These are phyloP conservation scores for Dendroctonus ponderosae DNA, from an alignment of 1,140 invertebrate species.

Conservation along the genomic window DNA sequence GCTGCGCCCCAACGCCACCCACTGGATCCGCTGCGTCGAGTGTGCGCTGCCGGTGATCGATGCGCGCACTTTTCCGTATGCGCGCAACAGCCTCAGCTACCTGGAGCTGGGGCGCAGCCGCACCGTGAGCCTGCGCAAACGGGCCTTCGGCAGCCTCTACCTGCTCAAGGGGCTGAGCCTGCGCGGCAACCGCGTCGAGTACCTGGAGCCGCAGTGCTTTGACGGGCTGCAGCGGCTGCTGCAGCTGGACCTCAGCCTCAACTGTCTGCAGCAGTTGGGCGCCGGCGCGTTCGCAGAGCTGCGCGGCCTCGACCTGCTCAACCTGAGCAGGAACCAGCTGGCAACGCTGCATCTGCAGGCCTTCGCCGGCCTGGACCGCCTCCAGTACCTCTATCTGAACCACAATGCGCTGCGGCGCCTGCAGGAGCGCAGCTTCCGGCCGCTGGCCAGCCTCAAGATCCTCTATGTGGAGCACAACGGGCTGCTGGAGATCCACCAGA, in stretches of 20 bases:
- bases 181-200: slow-evolving; percentile 39
- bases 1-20: slow-evolving; percentile 39
- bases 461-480: slow-evolving; percentile 45
- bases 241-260: slow-evolving; percentile 45
- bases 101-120: slow-evolving; percentile 36
- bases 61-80: slow-evolving; percentile 42
- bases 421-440: slow-evolving; percentile 40
- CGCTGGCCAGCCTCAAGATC: slow-evolving; percentile 42
- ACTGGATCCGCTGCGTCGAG: slow-evolving; percentile 42
- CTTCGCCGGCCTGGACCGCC: slow-evolving; percentile 42
- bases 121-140: slow-evolving; percentile 36
- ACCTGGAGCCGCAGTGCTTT: slow-evolving; percentile 39
- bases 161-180: slow-evolving; percentile 41
- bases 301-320: slow-evolving; percentile 44
- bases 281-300: slow-evolving; percentile 43
- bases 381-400: slow-evolving; percentile 46
- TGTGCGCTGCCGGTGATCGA: slow-evolving; percentile 42
- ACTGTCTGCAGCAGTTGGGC: slow-evolving; percentile 39
- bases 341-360: slow-evolving; percentile 42
- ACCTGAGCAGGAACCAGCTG: slow-evolving; percentile 43
- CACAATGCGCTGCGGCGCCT: slow-evolving; percentile 41
- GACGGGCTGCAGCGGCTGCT: slow-evolving; percentile 36
- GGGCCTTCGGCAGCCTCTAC: slow-evolving; percentile 40
- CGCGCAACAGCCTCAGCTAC: slow-evolving; percentile 43
- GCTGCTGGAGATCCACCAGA: slow-evolving; percentile 42